Evolutionary conservation across 37 sponge, comb jelly and placozoan species (phyloP).

Genomic region (Ephydatia muelleri): DNA sequence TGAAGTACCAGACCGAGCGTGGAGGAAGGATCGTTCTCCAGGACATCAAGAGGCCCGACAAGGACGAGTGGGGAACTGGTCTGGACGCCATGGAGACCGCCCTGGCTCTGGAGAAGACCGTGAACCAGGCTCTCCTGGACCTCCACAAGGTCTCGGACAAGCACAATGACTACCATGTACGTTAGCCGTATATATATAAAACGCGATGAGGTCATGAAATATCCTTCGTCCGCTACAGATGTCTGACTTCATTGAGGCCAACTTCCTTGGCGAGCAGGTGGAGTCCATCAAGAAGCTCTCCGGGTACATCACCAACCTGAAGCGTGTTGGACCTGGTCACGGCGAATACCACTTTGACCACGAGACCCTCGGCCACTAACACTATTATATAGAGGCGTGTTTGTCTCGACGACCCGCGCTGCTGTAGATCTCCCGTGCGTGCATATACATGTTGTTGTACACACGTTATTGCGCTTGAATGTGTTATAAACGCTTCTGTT

Average conservation of each 20-base stretch:
- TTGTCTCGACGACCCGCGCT: no score
- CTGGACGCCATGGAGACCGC: constrained; percentile 79
- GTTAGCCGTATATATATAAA: constrained; percentile 20
- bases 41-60: constrained; percentile 79
- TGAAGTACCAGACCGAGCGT: constrained; percentile 79
- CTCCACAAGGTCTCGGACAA: constrained; percentile 76
- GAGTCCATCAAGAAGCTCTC: constrained; percentile 86
- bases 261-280: constrained; percentile 78
- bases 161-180: constrained; percentile 64
- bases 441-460: no score
- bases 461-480: no score
- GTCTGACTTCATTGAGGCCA: constrained; percentile 74
- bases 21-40: constrained; percentile 74
- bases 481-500: no score
- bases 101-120: constrained; percentile 71
- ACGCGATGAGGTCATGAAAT: neutral
- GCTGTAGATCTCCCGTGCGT: no score
- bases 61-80: constrained; percentile 77
- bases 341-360: constrained; percentile 86
- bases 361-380: constrained; percentile 41
- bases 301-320: constrained; percentile 74
- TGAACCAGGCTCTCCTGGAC: constrained; percentile 88
- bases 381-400: no score
- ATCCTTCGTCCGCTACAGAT: constrained; percentile 19
- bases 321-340: constrained; percentile 78